Evolutionary conservation across 2,888 invertebrate species (phyloP).

Genomic region (Brassicogethes aeneus): DNA sequence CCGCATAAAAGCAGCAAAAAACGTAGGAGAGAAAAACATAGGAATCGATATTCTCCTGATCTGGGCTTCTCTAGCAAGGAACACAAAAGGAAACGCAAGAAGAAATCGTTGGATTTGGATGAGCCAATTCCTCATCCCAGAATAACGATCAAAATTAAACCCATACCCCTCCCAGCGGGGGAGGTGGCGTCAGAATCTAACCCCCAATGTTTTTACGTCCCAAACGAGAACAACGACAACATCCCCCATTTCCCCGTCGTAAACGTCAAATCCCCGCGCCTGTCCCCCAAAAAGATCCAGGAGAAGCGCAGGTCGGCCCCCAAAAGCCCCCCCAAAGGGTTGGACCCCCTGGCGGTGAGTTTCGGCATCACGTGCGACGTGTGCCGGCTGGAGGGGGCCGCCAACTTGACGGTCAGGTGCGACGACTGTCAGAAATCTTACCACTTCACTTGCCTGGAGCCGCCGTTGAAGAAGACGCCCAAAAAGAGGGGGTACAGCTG

Average conservation of each 20-base stretch:
- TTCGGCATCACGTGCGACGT: constrained; percentile 55
- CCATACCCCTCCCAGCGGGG: constrained; percentile 70
- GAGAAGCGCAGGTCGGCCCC: constrained; percentile 11
- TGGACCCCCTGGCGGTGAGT: constrained; percentile 4
- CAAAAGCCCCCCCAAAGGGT: constrained; percentile 17
- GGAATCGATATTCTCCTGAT: constrained; percentile 58
- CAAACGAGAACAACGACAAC: constrained; percentile 54
- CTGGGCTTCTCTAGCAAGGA: constrained; percentile 61
- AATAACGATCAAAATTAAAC: constrained; percentile 78
- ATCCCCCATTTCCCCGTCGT: constrained; percentile 25
- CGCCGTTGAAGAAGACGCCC: constrained; percentile 88
- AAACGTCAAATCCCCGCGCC: not conserved
- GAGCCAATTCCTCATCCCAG: constrained; percentile 56
- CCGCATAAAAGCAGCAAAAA: constrained; percentile 54
- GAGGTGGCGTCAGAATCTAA: constrained; percentile 53
- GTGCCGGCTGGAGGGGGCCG: constrained; percentile 52
- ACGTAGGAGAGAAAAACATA: constrained; percentile 66
- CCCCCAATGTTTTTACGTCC: constrained; percentile 71
- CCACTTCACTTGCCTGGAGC: constrained; percentile 89
- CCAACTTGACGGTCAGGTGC: constrained; percentile 67
- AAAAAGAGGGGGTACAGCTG: constrained; percentile 91
- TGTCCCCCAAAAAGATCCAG: not conserved
- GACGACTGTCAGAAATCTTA: constrained; percentile 86
- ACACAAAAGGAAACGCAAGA: constrained; percentile 72
- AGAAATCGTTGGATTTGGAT: constrained; percentile 62